These are phyloP conservation scores for Siderastrea radians DNA, from an alignment of 92 coral and sea anemone species.

Conservation along the genomic window DNA sequence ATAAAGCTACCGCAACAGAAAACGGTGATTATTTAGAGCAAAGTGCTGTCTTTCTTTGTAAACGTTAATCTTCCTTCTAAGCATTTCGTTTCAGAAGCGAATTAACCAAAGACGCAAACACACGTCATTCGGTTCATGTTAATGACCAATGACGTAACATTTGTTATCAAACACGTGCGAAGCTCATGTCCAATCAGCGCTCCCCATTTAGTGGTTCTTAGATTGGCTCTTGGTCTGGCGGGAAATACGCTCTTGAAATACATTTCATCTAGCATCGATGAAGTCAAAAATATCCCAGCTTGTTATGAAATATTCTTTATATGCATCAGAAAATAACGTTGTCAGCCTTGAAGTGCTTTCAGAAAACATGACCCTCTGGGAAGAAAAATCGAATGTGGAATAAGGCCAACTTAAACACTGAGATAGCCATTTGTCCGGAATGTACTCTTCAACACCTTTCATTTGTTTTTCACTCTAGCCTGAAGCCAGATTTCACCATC, in stretches of 20 bases:
- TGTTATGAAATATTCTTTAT: neutral
- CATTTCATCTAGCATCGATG: neutral
- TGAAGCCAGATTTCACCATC: too few relatives aligned
- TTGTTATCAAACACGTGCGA: neutral
- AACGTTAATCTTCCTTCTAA: neutral
- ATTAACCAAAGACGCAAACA: neutral
- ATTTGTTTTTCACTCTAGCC: too few relatives aligned
- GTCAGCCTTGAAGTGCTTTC: neutral
- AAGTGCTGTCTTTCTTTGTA: neutral
- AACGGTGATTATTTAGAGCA: neutral
- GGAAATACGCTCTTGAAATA: neutral
- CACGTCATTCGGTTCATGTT: neutral
- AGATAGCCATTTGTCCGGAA: too few relatives aligned
- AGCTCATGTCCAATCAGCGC: neutral
- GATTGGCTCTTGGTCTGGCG: neutral
- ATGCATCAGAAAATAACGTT: neutral
- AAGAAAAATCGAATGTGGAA: too few relatives aligned
- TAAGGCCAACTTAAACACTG: too few relatives aligned
- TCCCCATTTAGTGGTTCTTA: neutral
- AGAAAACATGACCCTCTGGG: neutral
- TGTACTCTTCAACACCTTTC: too few relatives aligned
- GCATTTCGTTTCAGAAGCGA: too few relatives aligned
- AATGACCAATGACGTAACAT: conserved; percentile 2
- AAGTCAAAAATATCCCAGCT: neutral
- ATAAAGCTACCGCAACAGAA: neutral